phyloP scores from a whole-genome alignment of 2,888 invertebrate genomes.

The Heliconius ethilla region DNA sequence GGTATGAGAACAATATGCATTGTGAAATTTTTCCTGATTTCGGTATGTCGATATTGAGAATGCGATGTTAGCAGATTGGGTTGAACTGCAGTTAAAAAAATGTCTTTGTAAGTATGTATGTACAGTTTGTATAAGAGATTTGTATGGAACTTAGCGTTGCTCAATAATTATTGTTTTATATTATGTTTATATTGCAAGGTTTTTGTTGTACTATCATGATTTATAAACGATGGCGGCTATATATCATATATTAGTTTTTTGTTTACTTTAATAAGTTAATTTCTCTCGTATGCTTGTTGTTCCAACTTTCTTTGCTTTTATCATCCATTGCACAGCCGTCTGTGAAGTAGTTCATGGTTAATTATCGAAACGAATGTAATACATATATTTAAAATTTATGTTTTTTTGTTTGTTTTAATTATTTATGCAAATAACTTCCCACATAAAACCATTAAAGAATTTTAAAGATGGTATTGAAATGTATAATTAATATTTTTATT shows the following conservation, averaged over 20 bases:
- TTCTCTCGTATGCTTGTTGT: too few relatives aligned
- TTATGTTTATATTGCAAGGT: too few relatives aligned
- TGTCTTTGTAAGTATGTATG: neutral
- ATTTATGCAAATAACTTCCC: neutral
- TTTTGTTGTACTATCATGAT: too few relatives aligned
- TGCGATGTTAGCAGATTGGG: conserved; percentile 3
- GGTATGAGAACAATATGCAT: conserved; percentile 21
- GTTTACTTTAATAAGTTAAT: too few relatives aligned
- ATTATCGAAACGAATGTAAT: too few relatives aligned
- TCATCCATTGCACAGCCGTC: too few relatives aligned
- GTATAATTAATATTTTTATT: conserved; percentile 16
- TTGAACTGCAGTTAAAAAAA: neutral
- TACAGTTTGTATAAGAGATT: neutral
- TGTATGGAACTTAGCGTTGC: neutral
- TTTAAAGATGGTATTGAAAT: conserved; percentile 4
- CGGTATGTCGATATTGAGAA: conserved; percentile 11
- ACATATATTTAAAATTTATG: too few relatives aligned
- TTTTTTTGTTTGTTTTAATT: too few relatives aligned
- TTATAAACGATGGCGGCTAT: too few relatives aligned
- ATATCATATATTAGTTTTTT: too few relatives aligned
- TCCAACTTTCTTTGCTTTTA: too few relatives aligned
- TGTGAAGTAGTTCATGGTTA: too few relatives aligned
- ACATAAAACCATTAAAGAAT: neutral
- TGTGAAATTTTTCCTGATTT: conserved; percentile 20
- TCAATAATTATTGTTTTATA: neutral